A percentile compares a stretch with the other conserved stretches of the same genome.
Conservation (phyloP, 30 jellyfish, hydroid and myxozoan species). For the Hydractinia symbiolongicarpus region DNA sequence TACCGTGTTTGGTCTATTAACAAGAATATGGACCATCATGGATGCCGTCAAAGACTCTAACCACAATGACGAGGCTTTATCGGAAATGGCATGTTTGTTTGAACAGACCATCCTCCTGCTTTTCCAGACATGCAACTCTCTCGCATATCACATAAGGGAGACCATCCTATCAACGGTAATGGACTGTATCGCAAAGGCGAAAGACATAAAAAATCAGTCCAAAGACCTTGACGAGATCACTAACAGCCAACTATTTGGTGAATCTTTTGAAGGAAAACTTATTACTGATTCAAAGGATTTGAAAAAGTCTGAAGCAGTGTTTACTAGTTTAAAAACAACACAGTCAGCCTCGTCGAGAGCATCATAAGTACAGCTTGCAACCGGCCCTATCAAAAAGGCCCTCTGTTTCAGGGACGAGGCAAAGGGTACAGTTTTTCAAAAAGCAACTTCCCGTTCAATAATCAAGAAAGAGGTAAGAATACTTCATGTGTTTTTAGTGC, state of each 20-base stretch:
- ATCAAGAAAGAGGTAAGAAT: constrained; percentile 16
- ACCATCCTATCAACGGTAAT: not conserved
- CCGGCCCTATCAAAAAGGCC: constrained; percentile 17
- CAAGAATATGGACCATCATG: not conserved
- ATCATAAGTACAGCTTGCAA: not conserved
- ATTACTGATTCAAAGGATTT: constrained; percentile 4
- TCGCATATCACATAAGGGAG: not conserved
- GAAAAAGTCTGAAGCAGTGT: constrained; percentile 10
- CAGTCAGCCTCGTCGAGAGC: not conserved
- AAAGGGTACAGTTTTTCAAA: not conserved
- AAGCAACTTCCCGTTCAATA: not conserved
- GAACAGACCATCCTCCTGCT: constrained; percentile 8
- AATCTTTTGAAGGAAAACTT: not conserved
- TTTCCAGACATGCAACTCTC: not conserved
- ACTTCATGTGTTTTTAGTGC: not conserved
- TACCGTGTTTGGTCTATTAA: constrained; percentile 3
- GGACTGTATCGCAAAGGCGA: not conserved
- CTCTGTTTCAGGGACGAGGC: constrained; percentile 17
- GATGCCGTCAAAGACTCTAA: not conserved
- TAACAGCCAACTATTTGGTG: not conserved
- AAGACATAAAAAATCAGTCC: not conserved
- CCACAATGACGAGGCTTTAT: not conserved
- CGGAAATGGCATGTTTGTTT: constrained; percentile 8
- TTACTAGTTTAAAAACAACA: not conserved
- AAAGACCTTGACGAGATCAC: not conserved